phyloP scores from a whole-genome alignment of 2,113 vertebrate genomes.

The Sinocyclocheilus rhinocerous region DNA sequence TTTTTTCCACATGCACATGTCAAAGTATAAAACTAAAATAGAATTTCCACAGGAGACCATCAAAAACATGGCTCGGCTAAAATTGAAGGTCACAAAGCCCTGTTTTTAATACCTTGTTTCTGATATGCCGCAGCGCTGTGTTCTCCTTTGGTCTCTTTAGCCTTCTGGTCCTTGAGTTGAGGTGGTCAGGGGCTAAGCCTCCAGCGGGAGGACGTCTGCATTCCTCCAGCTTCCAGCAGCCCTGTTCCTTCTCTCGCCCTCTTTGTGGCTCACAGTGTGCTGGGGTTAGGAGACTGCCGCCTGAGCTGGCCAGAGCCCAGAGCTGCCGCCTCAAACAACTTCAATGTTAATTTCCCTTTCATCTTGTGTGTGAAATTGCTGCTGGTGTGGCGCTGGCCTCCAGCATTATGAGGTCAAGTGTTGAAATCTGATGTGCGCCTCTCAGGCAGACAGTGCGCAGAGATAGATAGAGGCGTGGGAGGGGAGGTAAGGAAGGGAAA shows the following conservation, averaged over 20 bases:
- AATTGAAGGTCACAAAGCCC: slow-evolving; percentile 8
- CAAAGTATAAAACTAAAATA: neutral
- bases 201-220: slow-evolving; percentile 51
- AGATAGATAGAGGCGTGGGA: slow-evolving; percentile 46
- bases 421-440: slow-evolving; percentile 64
- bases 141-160: slow-evolving; percentile 32
- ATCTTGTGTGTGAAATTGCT: slow-evolving; percentile 71
- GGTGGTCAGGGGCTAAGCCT: slow-evolving; percentile 45
- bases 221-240: slow-evolving; percentile 53
- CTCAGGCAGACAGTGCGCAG: slow-evolving; percentile 50
- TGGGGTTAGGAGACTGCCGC: slow-evolving; percentile 43
- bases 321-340: slow-evolving; percentile 56
- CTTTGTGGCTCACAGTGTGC: slow-evolving; percentile 55
- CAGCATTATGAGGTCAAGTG: slow-evolving; percentile 68
- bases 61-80: slow-evolving; percentile 1
- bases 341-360: slow-evolving; percentile 68
- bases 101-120: slow-evolving; percentile 45
- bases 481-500: slow-evolving; percentile 20
- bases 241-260: slow-evolving; percentile 18
- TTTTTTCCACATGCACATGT: neutral
- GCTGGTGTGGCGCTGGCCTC: slow-evolving; percentile 63
- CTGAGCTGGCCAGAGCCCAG: slow-evolving; percentile 44
- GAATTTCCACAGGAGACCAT: neutral
- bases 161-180: slow-evolving; percentile 31
- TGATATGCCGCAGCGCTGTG: slow-evolving; percentile 28